These are phyloP conservation scores for Sphecodes monilicornis DNA, from an alignment of 2,888 invertebrate genomes.

Conservation along the genomic window DNA sequence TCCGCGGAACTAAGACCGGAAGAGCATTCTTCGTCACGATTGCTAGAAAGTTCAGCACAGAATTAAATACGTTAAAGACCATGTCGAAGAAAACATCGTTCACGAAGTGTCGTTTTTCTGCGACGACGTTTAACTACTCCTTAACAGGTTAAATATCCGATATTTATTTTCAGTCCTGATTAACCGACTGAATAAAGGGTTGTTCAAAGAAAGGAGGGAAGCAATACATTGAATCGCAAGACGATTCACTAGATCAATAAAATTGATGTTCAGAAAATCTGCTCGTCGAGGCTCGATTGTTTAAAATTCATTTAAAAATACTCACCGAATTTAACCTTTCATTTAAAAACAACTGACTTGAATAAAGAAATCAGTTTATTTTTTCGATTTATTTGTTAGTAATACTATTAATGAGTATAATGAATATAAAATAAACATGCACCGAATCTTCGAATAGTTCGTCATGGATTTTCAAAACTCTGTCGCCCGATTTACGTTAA, in stretches of 20 bases:
- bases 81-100: background rate
- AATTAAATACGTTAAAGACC: background rate
- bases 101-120: background rate
- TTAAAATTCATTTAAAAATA: background rate
- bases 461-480: background rate
- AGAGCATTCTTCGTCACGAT: background rate
- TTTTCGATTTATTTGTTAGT: background rate
- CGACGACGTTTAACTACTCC: background rate
- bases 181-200: background rate
- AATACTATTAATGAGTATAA: background rate
- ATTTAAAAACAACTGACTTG: background rate
- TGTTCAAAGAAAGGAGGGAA: too few relatives aligned
- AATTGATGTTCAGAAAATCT: background rate
- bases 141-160: background rate
- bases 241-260: background rate
- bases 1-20: background rate
- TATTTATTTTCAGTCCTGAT: background rate
- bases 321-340: background rate
- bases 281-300: too few relatives aligned
- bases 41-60: background rate
- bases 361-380: too few relatives aligned
- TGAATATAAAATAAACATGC: background rate
- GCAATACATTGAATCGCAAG: background rate
- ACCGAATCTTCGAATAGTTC: background rate
- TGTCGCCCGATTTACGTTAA: background rate